These are phyloP conservation scores for Capromys pilorides DNA, from an alignment of 2,797 vertebrate species.

Conservation along the genomic window DNA sequence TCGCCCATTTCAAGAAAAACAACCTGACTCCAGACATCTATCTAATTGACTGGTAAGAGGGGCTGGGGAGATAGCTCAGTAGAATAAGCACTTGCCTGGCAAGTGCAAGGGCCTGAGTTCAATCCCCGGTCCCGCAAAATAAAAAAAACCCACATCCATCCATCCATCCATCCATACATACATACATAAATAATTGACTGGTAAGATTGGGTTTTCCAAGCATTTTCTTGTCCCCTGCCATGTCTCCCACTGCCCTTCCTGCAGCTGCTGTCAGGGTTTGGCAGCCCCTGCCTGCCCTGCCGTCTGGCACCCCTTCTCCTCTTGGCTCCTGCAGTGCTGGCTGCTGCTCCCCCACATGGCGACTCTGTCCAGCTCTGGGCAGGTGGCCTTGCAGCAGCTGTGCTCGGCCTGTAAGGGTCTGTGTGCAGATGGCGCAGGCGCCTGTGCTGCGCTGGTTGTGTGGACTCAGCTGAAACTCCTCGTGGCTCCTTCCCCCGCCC, in stretches of 20 bases:
- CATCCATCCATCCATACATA: too few species aligned
- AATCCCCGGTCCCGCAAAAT: too few species aligned
- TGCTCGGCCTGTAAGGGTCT: not conserved
- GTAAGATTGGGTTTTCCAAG: slow-evolving; percentile 84
- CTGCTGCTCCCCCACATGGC: not conserved
- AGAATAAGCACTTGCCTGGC: too few species aligned
- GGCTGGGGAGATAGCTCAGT: too few species aligned
- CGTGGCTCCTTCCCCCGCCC: too few species aligned
- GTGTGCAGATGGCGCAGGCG: too few species aligned
- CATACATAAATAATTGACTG: slow-evolving; percentile 96
- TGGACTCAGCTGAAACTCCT: too few species aligned
- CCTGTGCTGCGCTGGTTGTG: not conserved
- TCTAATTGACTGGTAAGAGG: slow-evolving; percentile 95
- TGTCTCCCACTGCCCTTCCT: not conserved
- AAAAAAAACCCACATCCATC: too few species aligned
- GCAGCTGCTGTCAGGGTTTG: not conserved
- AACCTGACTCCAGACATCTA: slow-evolving; percentile 96
- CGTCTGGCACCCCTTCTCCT: not conserved
- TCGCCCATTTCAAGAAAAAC: slow-evolving; percentile 97
- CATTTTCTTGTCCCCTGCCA: not conserved
- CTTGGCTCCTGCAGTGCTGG: accelerated
- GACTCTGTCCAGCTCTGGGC: not conserved
- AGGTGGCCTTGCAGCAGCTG: too few species aligned
- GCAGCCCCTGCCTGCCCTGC: not conserved
- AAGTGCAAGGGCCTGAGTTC: too few species aligned